Base-by-base conservation (phyloP, 1,140 invertebrate species). In the Arctopsyche grandis region DNA sequence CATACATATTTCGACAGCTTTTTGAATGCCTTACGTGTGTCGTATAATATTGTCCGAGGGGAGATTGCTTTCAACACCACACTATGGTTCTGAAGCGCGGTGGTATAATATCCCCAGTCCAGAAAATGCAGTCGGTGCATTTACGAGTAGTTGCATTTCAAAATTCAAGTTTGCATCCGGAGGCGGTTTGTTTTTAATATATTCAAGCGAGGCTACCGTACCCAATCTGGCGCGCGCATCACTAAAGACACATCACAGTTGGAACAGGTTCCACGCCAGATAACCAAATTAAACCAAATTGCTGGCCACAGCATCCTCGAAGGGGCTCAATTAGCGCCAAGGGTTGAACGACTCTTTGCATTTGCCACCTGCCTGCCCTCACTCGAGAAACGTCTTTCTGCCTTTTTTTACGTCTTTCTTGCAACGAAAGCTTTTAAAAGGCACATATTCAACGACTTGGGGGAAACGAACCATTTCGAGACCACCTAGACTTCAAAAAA, bases 231-330 rank as follows among this genome's bases (percentile, higher is more conserved):
- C 24, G 63, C 63, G 10, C 21, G 24, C 19, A 26, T 22, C 63
- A 22, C 21, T 16, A 16, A 60, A 60, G n/a, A 60, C 58, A 60
- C 48, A 60, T 22, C 58, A 19, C 7, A 16, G 48, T 16, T 16
- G 12, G 58, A 60, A 60, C 58, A 21, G 58, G 21, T 22, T 60
- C 58, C 58, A 60, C 3, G 58, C 3, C 58, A 26, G 63, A 66
- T 66, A 66, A 66, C 63, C 63, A 66, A 66, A 66, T 66, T 66
- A 66, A 66, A 66, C 63, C 22, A 66, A 66, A 66, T 66, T 66
- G 24, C 63, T 22, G 63, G 16, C 48, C 12, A 52, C 48, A 14
- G 12, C 10, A 16, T 52, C 48, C 48, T 52, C 48, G 48, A 52
- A 9, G 63, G n/a, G n/a, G 63, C 63, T 66, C 63, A 66, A 66